phyloP scores from a whole-genome alignment of 2,113 vertebrate species.

The Penelope pileata region DNA sequence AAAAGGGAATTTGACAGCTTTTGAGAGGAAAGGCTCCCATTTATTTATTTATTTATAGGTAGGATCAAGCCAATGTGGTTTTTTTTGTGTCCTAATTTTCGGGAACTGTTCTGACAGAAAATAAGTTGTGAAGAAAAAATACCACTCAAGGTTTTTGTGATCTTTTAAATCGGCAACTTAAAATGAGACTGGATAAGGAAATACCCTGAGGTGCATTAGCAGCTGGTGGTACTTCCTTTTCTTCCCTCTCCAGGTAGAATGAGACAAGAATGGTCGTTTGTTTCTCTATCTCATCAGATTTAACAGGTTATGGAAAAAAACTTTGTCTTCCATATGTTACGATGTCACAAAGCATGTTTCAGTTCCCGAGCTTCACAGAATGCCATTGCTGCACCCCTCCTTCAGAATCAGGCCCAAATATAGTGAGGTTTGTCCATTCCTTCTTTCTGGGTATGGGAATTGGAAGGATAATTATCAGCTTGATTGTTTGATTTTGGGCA shows the following conservation, averaged over 20 bases:
- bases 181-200: neutral
- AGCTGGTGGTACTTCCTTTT: neutral
- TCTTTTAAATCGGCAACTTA: neutral
- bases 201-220: neutral
- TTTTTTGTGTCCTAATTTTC: neutral
- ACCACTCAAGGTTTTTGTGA: neutral
- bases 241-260: neutral
- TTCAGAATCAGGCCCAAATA: neutral
- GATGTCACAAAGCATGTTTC: neutral
- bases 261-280: neutral
- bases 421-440: neutral
- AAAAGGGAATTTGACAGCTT: neutral
- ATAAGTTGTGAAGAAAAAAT: neutral
- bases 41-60: neutral
- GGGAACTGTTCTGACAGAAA: neutral
- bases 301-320: neutral
- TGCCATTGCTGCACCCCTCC: neutral
- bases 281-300: neutral
- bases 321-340: neutral
- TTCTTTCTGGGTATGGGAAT: neutral
- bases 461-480: neutral
- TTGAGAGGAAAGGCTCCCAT: neutral
- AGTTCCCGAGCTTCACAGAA: neutral
- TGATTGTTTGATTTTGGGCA: neutral
- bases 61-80: neutral